A percentile compares a stretch with the other conserved stretches of the same genome.
These are phyloP conservation scores for Scytalopus superciliaris DNA, from an alignment of 2,113 vertebrate genomes.

Conservation along the genomic window DNA sequence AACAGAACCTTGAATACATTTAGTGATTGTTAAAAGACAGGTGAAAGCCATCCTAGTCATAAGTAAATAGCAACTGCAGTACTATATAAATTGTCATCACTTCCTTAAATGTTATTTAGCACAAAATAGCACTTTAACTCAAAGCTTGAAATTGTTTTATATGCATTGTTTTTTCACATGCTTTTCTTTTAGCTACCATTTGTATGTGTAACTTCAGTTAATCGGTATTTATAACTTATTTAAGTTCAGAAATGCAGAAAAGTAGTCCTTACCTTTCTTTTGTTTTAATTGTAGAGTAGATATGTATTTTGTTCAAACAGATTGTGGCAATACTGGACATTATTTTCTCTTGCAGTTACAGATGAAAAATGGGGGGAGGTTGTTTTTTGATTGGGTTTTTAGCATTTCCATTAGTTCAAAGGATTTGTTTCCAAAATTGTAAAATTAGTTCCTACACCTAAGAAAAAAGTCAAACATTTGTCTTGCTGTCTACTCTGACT, in stretches of 20 bases:
- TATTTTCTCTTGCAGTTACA: not conserved
- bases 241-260: not conserved
- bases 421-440: not conserved
- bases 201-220: not conserved
- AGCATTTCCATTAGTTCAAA: not conserved
- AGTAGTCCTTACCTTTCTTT: not conserved
- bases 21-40: not conserved
- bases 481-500: not conserved
- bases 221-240: not conserved
- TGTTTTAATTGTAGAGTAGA: not conserved
- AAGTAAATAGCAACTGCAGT: not conserved
- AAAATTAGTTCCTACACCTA: not conserved
- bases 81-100: not conserved
- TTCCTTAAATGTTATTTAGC: not conserved
- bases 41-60: not conserved
- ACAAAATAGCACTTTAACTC: not conserved
- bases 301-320: not conserved
- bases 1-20: not conserved
- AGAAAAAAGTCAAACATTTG: fast-evolving
- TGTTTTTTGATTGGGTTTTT: not conserved
- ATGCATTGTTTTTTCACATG: not conserved
- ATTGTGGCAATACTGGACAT: not conserved
- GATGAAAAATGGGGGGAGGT: not conserved
- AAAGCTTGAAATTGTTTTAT: not conserved
- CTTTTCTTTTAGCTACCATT: not conserved